Evolutionary conservation across 2,113 vertebrate genomes (phyloP), one percentile per base, ranked within the genome.

Genomic region (Ginglymostoma cirratum): DNA sequence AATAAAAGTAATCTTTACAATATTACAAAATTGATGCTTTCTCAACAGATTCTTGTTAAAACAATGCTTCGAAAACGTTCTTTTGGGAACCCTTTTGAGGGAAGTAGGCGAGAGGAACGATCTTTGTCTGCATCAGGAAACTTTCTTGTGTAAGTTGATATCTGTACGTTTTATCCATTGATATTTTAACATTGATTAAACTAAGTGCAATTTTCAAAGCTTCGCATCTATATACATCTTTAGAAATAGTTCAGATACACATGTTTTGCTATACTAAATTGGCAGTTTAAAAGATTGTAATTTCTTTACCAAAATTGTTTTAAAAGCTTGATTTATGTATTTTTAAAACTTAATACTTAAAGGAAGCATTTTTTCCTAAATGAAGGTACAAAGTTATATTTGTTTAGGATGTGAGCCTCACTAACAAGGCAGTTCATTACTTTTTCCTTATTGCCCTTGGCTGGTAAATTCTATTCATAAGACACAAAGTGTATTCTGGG

Each of bases 51-150:
- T 96, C 96, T 99, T 97, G 99, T 99, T 89, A 98, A 99, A 97
- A 99, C 99, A 0, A 99, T 99, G 99, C 98, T 99, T 96, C 98
- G 99, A 87, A 99, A 99, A 96, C 98, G 99, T 70, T 99, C 99
- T 72, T 99, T 99, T 0, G 99, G 99, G 96, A 99, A 99, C 97
- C 99, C 99, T 0, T 99, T 99, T 0, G 99, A 99, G 78, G 98
- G 98, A 97, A 98, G 98, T 96, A 98, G 98, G 96, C 98, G 98
- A 96, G 99, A 99, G 80, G 99, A 99, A 65, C 96, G 98, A 70
- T 97, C 97, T 0, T 80, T 98, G 96, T 98, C 98, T 17, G 97
- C 98, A 0, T 97, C 98, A 0, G 98, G 98, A 52, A 98, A 97
- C 96, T 96, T 97, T 76, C 97, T 99, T 96, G 97, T 78, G 99